These are phyloP conservation scores for Microcebus jonahi DNA, from an alignment of 2,113 vertebrate species.

Conservation along the genomic window DNA sequence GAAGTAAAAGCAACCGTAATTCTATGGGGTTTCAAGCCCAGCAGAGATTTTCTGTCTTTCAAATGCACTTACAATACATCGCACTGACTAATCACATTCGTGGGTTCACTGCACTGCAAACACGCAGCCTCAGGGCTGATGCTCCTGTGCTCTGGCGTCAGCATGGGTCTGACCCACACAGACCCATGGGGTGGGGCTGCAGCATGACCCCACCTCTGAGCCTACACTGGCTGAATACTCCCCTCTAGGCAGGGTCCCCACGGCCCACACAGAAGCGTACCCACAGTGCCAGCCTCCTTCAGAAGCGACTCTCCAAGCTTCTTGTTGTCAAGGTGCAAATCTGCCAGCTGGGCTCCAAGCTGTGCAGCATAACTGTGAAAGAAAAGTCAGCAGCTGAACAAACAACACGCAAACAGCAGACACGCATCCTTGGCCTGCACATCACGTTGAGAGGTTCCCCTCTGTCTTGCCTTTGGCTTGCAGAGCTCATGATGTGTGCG, in stretches of 20 bases:
- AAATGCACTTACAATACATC: background rate
- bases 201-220: background rate
- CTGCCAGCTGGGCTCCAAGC: slow-evolving; percentile 92
- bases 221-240: background rate
- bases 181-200: too few species aligned
- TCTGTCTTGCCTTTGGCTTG: background rate
- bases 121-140: background rate
- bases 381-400: background rate
- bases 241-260: rapidly evolving
- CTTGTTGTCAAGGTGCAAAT: slow-evolving; percentile 94
- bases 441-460: background rate
- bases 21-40: too few species aligned
- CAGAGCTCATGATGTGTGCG: background rate
- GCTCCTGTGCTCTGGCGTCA: background rate
- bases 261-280: slow-evolving; percentile 80
- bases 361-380: slow-evolving; percentile 88
- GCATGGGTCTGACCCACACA: background rate
- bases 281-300: slow-evolving; percentile 89
- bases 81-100: too few species aligned
- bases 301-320: slow-evolving; percentile 85
- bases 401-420: rapidly evolving
- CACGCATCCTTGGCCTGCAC: background rate
- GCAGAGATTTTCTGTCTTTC: background rate
- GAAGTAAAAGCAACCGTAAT: background rate
- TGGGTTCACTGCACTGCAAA: background rate